A percentile compares a stretch with the other conserved stretches of the same genome.
Evolutionary conservation across 2,113 vertebrate species (phyloP).

Genomic region (Egretta garzetta): DNA sequence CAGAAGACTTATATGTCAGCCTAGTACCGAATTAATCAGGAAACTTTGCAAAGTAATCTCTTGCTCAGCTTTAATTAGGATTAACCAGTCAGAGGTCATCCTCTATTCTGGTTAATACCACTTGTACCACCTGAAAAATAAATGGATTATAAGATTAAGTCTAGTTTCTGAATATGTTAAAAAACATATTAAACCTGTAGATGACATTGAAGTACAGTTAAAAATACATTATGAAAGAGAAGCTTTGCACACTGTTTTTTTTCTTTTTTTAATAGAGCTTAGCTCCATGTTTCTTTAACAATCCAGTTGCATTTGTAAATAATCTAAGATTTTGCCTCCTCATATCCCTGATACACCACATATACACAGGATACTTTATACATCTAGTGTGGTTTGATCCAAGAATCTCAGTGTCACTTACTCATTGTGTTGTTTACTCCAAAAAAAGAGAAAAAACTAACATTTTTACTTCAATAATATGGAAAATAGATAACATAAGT

Average conservation of each 20-base stretch:
- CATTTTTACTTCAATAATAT: background rate
- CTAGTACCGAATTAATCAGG: background rate
- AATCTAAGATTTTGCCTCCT: background rate
- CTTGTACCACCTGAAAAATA: slow-evolving; percentile 7
- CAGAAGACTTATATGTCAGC: background rate
- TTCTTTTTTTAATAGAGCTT: background rate
- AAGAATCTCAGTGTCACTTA: background rate
- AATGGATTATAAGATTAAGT: slow-evolving; percentile 25
- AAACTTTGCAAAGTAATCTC: background rate
- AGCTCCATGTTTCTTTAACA: background rate
- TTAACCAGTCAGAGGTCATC: slow-evolving; percentile 32
- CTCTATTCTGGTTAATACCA: background rate
- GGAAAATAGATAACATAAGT: background rate
- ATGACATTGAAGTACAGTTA: background rate
- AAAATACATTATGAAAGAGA: background rate
- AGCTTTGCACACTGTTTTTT: background rate
- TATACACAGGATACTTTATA: background rate
- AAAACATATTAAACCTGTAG: background rate
- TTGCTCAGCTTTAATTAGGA: slow-evolving; percentile 32
- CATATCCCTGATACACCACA: background rate
- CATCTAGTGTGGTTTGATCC: background rate
- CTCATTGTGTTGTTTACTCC: background rate
- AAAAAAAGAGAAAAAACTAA: background rate
- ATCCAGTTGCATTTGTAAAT: background rate
- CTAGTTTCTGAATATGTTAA: background rate